Evolutionary conservation across 2,113 vertebrate species (phyloP).

Genomic region (Apodemus sylvaticus): DNA sequence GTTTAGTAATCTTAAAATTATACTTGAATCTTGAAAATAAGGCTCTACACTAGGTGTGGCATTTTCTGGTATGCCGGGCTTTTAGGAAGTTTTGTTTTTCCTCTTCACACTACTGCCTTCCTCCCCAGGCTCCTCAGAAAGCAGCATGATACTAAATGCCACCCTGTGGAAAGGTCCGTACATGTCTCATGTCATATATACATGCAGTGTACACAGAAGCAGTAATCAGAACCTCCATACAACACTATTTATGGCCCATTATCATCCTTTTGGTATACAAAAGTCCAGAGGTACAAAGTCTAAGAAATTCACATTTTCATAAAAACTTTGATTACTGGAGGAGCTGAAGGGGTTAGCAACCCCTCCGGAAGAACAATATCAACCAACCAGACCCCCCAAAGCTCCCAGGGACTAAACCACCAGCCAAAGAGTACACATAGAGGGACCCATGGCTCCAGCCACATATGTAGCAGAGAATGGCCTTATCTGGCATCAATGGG

Average conservation of each 20-base stretch:
- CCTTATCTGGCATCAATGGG: too few species aligned
- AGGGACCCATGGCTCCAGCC: too few species aligned
- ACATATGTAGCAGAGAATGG: too few species aligned
- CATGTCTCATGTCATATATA: not conserved
- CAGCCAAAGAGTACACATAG: too few species aligned
- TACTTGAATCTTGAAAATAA: conserved; percentile 35
- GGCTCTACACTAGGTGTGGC: not conserved
- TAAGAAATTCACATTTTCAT: conserved; percentile 18
- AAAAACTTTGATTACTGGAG: not conserved
- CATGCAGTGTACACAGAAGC: conserved; percentile 15
- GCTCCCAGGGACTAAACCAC: too few species aligned
- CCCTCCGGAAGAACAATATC: too few species aligned
- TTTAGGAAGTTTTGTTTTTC: not conserved
- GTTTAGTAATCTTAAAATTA: not conserved
- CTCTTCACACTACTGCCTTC: not conserved
- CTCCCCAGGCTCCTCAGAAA: not conserved
- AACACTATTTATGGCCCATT: conserved; percentile 28
- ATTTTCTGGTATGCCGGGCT: not conserved
- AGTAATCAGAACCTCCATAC: conserved; percentile 14
- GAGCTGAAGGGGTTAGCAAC: too few species aligned
- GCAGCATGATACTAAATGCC: not conserved
- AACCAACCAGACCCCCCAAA: too few species aligned
- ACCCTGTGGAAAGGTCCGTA: not conserved
- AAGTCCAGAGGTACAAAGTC: conserved; percentile 15
- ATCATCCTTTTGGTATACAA: not conserved